Base-by-base conservation (phyloP, 92 coral and sea anemone genomes). In the Nematostella vectensis region DNA sequence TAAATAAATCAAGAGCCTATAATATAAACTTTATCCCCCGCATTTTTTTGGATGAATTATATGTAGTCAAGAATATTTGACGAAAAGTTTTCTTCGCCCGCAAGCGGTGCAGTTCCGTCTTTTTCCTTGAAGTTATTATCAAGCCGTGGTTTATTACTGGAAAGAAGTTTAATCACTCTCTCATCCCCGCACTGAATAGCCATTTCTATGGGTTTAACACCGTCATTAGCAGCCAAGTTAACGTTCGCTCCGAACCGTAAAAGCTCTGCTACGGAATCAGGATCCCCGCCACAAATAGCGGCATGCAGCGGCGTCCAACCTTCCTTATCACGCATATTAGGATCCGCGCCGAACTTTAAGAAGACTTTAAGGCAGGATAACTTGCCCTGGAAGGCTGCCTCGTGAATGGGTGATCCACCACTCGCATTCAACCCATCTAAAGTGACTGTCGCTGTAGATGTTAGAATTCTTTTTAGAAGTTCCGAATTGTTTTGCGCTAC, bases 231-330 rank as follows among this genome's bases (percentile, higher is more conserved):
- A 17, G 20, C 62, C 1, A 79, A 79, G 29, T 75, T 69, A 1
- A 77, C 29, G 30, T 61, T 54, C 8, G 94, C 94, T 38, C 94
- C 94, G 23, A 67, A 29, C 67, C 65, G 44, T 2, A 85, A 39
- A 15, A 85, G 62, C 40, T 79, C 43, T 25, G 53, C 27, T 31
- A 85, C 88, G 0, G 83, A 66, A 59, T 72, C 58, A 10, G 70
- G 29, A 29, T 85, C 87, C 11, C 94, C 94, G 2, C 94, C 94
- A 17, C 94, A 85, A 25, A 85, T 85, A 0, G 94, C 94, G 1
- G 94, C 94, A 27, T 85, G 94, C 3, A 85, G 70, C 2, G 88
- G 94, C 0, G 94, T 85, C 94, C 94, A 85, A 0, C 94, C 94
- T 30, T 85, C 94, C 47, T 82, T 70, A 29, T 85, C 94, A 12